Base-by-base conservation (phyloP, 2,888 invertebrate species). In the Biston stratarius region DNA sequence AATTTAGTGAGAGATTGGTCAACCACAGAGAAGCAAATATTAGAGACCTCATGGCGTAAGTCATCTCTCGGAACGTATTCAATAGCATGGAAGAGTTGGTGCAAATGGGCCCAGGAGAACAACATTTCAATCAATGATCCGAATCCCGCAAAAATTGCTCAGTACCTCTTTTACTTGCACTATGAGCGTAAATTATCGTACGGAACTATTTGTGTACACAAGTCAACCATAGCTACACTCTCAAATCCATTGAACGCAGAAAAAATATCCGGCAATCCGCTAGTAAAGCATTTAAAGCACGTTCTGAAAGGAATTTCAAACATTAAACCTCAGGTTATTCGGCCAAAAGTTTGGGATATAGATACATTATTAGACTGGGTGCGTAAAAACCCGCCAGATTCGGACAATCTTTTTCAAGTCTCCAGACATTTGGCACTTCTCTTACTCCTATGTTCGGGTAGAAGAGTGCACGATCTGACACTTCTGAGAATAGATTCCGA, bases 71-170 rank as follows among this genome's bases (percentile, higher is more conserved):
- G 33, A 10, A 72, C 71, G 0, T 75, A 75, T 40, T 45, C n/a
- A 0, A 57, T 74, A 2, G 58, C 70, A 0, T 74, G 74, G 73
- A 67, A 65, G 12, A 68, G 69, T 24, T 73, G 73, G 74, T 44
- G 61, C 48, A 14, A 47, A 45, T 74, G 75, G 74, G 15, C 14
- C 73, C 74, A 61, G 57, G 63, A 9, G 40, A 42, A 42, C 40
- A 42, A 42, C 8, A 42, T 42, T 42, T 42, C 40, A 10, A 42
- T 42, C 40, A 42, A 42, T 42, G 40, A 42, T 42, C 40, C 40
- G 8, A 42, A 42, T 42, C 73, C 73, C 0, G 69, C 56, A 1
- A 62, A 74, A 0, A 49, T 75, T 0, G 71, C 65, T 0, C 0
- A 66, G 0, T 75, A 71, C 33, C 24, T 71, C 40, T 42, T 7